These are phyloP conservation scores for Lanius collurio DNA, from an alignment of 2,113 vertebrate genomes.

Conservation along the genomic window DNA sequence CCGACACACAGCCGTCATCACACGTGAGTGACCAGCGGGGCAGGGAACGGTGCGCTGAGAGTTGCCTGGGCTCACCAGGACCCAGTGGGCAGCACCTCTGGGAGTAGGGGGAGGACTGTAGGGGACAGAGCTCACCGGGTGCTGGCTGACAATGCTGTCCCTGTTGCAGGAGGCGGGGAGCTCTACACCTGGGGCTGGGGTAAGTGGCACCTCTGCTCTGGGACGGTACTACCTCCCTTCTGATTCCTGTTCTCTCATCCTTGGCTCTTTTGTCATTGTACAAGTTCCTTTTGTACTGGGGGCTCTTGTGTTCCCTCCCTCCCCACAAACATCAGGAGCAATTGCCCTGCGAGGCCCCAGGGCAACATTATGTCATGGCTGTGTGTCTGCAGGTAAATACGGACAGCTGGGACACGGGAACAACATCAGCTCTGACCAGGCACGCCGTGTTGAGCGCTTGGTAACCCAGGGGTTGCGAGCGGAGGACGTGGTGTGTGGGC, in stretches of 20 bases:
- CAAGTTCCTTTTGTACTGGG: rapidly evolving
- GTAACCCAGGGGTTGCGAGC: slow-evolving; percentile 62
- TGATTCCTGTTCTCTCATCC: neutral
- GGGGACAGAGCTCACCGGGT: rapidly evolving
- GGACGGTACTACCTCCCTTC: rapidly evolving
- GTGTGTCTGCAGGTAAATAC: slow-evolving; percentile 80
- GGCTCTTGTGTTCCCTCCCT: neutral
- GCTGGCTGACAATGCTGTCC: neutral
- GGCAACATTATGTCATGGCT: rapidly evolving
- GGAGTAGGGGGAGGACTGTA: neutral
- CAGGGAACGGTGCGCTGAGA: rapidly evolving
- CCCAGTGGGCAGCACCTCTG: rapidly evolving
- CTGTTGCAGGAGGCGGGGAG: slow-evolving; percentile 79
- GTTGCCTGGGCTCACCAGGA: neutral
- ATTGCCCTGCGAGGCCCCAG: rapidly evolving
- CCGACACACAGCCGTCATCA: slow-evolving; percentile 86
- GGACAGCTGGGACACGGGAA: slow-evolving; percentile 89
- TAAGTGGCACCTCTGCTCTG: slow-evolving; percentile 64
- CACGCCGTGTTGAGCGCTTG: slow-evolving; percentile 79
- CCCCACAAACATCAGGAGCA: rapidly evolving
- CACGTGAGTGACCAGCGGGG: slow-evolving; percentile 73
- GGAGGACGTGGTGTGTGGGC: slow-evolving; percentile 82
- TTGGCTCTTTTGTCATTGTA: neutral
- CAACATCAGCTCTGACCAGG: slow-evolving; percentile 76
- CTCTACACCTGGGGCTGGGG: slow-evolving; percentile 99